Base-by-base conservation (phyloP, 2,888 invertebrate species). In the Dione vanillae region DNA sequence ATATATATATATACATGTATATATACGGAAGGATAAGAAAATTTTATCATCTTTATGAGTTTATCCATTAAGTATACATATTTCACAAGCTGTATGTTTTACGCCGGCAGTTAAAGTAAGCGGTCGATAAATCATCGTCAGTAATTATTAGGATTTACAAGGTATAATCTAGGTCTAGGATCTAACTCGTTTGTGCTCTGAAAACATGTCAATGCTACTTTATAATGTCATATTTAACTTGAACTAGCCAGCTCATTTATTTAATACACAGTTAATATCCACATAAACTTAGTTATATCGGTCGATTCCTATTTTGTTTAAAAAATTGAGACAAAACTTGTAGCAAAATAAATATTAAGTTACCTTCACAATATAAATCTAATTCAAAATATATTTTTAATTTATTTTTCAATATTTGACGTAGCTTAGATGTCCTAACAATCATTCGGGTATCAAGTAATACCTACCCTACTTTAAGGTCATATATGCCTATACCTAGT, bases 151-250 rank as follows among this genome's bases (percentile, higher is more conserved):
- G 67, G 68, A 67, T 54, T 45, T 56, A 71, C 74, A 72, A 73
- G 75, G 73, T 76, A 64, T 65, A 68, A 74, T 73, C 73, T 75
- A 76, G 75, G 73, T 74, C 72, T 70, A 51, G 45, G 66, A 51
- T 70, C 62, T 62, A 16, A 51, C 37, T 49, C 58, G 70, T 59
- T 72, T 67, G 70, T 56, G 58, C 66, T 72, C 64, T 67, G 43
- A 52, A 70, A 70, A 70, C 67, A 45, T 70, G 70, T 70, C 72
- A 72, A 72, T 72, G 72, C 47, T 64, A 61, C 27, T 54, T 47
- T 59, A 61, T 65, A 35, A 35, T 45, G 27, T 45, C 43, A 61
- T 61, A 61, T 45, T 61, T 61, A 61, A 61, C 45, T 61, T 45
- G 35, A 45, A n/a, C 1, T 11, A 65, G 49, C 69, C 40, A 69